Evolutionary conservation across 2,797 vertebrate species (phyloP).

Genomic region (Myotis planiceps): DNA sequence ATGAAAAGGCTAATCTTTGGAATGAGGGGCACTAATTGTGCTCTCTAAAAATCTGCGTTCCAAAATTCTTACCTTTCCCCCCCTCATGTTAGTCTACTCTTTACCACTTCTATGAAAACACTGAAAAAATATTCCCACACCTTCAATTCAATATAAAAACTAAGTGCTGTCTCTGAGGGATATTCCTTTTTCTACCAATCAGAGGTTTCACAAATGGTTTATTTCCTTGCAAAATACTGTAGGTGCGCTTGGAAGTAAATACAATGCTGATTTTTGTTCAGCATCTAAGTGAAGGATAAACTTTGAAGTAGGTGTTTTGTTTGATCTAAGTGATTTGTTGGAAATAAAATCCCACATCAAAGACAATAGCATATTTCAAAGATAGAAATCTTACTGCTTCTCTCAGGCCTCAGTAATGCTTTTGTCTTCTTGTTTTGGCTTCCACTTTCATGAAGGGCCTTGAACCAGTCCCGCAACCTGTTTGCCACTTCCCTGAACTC

Average conservation of each 20-base stretch:
- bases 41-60: not conserved
- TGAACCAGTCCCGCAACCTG: slow-evolving; percentile 96
- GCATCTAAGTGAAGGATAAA: not conserved
- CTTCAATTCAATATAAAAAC: not conserved
- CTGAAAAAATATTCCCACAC: not conserved
- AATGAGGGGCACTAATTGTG: rapidly evolving
- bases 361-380: slow-evolving; percentile 33
- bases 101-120: not conserved
- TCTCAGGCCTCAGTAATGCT: slow-evolving; percentile 91
- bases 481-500: slow-evolving; percentile 95
- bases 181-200: not conserved
- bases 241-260: not conserved
- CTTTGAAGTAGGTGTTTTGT: not conserved
- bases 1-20: not conserved
- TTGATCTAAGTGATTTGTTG: not conserved
- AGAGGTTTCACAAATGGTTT: not conserved
- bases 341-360: not conserved
- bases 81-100: not conserved
- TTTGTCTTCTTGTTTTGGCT: slow-evolving; percentile 93
- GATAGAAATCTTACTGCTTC: slow-evolving; percentile 91
- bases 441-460: slow-evolving; percentile 94
- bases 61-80: not conserved
- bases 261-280: not conserved
- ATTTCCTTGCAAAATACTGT: not conserved
- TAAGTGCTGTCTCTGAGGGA: not conserved